phyloP scores from a whole-genome alignment of 2,797 vertebrate genomes.

The Hafferia zeledoni region DNA sequence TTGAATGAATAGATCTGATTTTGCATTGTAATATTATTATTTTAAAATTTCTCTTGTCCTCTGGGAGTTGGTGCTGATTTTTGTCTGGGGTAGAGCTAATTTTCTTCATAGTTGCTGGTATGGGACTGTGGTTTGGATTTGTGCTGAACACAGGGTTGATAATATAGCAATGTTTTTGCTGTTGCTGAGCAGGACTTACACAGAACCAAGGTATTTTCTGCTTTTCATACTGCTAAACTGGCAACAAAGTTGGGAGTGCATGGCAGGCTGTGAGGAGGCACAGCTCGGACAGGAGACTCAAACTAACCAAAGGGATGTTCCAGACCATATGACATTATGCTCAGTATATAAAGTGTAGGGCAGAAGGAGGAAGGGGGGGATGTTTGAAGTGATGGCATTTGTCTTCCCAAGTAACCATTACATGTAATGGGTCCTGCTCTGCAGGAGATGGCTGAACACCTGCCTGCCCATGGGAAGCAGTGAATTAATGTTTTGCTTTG shows the following conservation, averaged over 20 bases:
- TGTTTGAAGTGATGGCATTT: not conserved
- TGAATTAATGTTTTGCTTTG: not conserved
- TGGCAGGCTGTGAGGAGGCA: not conserved
- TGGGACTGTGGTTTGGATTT: not conserved
- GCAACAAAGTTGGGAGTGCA: not conserved
- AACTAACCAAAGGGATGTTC: not conserved
- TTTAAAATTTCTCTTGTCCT: not conserved
- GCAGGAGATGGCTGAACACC: not conserved
- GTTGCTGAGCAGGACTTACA: not conserved
- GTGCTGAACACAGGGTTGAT: not conserved
- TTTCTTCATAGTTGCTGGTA: not conserved
- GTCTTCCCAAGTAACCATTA: not conserved
- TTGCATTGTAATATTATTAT: not conserved
- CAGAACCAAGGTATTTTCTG: not conserved
- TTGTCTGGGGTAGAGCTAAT: not conserved
- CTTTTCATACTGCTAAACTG: not conserved
- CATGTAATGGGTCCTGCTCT: not conserved
- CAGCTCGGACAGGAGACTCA: not conserved
- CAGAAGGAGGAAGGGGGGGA: not conserved
- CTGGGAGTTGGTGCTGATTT: not conserved
- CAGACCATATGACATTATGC: not conserved
- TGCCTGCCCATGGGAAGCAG: not conserved
- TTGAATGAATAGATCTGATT: not conserved
- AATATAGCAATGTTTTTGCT: not conserved
- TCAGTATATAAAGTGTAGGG: not conserved